phyloP scores from a whole-genome alignment of 2,797 vertebrate species.

The Gastrophryne carolinensis region DNA sequence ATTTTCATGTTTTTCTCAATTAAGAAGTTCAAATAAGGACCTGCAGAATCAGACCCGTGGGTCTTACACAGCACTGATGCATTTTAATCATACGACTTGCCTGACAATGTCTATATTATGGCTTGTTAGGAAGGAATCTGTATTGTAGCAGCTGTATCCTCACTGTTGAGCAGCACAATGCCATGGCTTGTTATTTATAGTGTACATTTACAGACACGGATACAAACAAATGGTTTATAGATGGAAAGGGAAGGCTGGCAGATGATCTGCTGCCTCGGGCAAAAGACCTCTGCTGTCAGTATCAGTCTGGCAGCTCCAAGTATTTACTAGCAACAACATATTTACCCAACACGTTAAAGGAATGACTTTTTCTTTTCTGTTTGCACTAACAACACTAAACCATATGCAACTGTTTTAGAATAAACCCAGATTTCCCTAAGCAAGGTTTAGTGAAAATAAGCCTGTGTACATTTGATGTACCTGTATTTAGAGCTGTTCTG shows the following conservation, averaged over 20 bases:
- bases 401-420: slow-evolving; percentile 24
- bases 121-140: too few species aligned
- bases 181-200: not conserved
- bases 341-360: slow-evolving; percentile 16
- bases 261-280: not conserved
- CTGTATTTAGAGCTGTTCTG: not conserved
- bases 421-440: not conserved
- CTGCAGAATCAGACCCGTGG: too few species aligned
- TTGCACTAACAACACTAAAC: slow-evolving; percentile 15
- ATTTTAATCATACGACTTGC: too few species aligned
- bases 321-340: slow-evolving; percentile 18
- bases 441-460: slow-evolving; percentile 26
- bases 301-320: not conserved
- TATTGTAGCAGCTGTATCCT: not conserved
- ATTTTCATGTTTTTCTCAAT: too few species aligned
- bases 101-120: too few species aligned
- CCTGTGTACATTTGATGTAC: not conserved
- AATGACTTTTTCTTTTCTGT: slow-evolving; percentile 1
- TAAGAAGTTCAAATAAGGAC: too few species aligned
- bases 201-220: not conserved
- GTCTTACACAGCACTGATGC: too few species aligned
- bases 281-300: not conserved
- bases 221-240: not conserved
- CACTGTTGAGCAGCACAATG: not conserved
- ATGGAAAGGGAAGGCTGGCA: not conserved